Evolutionary conservation across 2,888 invertebrate species (phyloP), one percentile per base, ranked within the genome.

Genomic region (Diadegma fenestrale): DNA sequence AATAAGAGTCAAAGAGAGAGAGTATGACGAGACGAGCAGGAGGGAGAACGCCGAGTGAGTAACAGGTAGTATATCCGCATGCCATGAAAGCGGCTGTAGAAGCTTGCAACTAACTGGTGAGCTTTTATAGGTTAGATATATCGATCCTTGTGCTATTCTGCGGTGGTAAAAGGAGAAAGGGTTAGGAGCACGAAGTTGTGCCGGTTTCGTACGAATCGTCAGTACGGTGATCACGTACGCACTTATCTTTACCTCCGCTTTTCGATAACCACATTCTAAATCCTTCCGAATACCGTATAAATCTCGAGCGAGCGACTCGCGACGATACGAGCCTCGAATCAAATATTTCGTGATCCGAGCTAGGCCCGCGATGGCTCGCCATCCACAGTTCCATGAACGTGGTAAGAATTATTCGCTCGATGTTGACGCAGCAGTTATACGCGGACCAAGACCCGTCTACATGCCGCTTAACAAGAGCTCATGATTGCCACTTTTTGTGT

Each of bases 231-330:
- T 86, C 87, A 87, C 87, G 87, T 87, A 81, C 85, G 83, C 83
- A 87, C 86, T 87, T 86, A 87, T 87, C 85, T 84, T 84, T 84
- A 77, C 86, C 83, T 86, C 81, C 75, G 83, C 86, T 87, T 85
- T 80, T 87, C 83, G 87, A 84, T 86, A 86, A 86, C 87, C 87
- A 85, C 83, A 86, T 87, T 85, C 83, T 82, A 79, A 81, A 80
- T 78, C 69, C 82, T 63, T 48, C 73, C 81, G 85, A 86, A 87
- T 86, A 82, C 83, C 80, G 58, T 85, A 87, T 83, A 86, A 86
- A 87, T 85, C 82, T 68, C 30, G 43, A 71, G 58, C 58, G 54
- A 73, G 58, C 58, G 63, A 73, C 71, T 78, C 77, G 77, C 77
- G 77, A 76, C 82, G 84, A 87, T 86, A 85, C 86, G 86, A 87